These are phyloP conservation scores for Zaprionus kolodkinae DNA, from an alignment of 1,140 invertebrate species.

Conservation along the genomic window DNA sequence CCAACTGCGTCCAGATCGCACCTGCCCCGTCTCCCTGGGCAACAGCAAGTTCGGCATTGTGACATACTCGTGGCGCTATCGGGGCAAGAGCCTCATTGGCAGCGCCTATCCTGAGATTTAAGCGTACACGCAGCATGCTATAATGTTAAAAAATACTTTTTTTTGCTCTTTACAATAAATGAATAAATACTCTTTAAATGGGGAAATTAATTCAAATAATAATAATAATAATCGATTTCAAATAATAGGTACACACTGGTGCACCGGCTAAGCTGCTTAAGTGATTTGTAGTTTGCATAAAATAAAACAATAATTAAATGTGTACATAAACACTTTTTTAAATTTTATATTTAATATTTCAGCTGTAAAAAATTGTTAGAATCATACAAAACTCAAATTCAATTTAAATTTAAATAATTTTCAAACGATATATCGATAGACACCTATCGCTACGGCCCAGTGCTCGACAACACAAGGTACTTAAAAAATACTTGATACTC, in stretches of 20 bases:
- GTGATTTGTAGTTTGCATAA: no score
- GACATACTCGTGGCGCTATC: conserved; percentile 89
- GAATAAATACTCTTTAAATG: conserved; percentile 24
- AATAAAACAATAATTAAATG: no score
- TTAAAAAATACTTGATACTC: not conserved
- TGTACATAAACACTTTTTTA: no score
- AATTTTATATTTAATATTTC: no score
- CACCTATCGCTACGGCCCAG: not conserved
- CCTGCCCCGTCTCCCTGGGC: conserved; percentile 89
- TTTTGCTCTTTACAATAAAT: conserved; percentile 27
- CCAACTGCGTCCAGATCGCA: conserved; percentile 88
- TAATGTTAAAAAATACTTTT: conserved; percentile 17
- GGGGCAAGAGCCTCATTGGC: conserved; percentile 91
- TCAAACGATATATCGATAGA: conserved; percentile 8
- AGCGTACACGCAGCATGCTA: conserved; percentile 57
- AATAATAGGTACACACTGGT: not conserved
- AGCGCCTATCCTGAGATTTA: conserved; percentile 91
- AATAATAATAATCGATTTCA: not conserved
- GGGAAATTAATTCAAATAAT: not conserved
- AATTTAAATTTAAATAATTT: no score
- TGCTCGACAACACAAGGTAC: not conserved
- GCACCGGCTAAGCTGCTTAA: no score
- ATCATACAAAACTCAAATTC: no score
- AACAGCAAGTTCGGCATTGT: conserved; percentile 89
- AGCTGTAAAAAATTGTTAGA: no score